Evolutionary conservation across 2,888 invertebrate genomes (phyloP), one percentile per base, ranked within the genome.

Genomic region (Archips crataeganus): DNA sequence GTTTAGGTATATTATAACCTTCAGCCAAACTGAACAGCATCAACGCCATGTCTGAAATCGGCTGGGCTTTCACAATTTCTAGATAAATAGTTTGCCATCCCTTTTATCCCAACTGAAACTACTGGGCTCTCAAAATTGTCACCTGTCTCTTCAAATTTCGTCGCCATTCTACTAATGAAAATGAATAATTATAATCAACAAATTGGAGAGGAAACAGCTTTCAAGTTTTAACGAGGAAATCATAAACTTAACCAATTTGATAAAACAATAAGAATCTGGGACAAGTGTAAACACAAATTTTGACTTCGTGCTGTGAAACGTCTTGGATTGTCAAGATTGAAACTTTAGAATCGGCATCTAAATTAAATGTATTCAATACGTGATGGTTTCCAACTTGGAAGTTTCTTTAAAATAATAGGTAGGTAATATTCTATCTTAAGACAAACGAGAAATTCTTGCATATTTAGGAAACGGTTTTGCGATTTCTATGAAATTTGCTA

Each of bases 311-410:
- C 11, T 15, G 10, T 63, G 10, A 39, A 65, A 66, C 39, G 39
- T 39, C 23, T 66, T 39, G 65, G 54, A 54, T 54, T 66, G 39
- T 61, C 61, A 3, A 10, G 42, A 42, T 61, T 54, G 51, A 54
- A 61, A 42, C 36, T 11, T 42, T 10, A 15, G 61, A 61, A 61
- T 42, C 10, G 1, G 10, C 3, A 42, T 61, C 61, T 61, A 15
- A 54, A 54, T 23, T 54, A 23, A 54, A 23, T 23, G 8, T 54
- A 54, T 15, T 54, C 15, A 54, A 15, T 54, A 3, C 0, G 15
- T 54, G 13, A n/a, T 3, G 2, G 15, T 15, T 15, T 9, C 2
- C 23, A 15, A 6, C 39, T 54, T 23, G 15, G 51, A 15, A 54
- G 15, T 2, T 15, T 13, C n/a, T 6, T 2, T 15, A n/a, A 49